Base-by-base conservation (phyloP, 1,140 invertebrate species). In the Nylanderia fulva region DNA sequence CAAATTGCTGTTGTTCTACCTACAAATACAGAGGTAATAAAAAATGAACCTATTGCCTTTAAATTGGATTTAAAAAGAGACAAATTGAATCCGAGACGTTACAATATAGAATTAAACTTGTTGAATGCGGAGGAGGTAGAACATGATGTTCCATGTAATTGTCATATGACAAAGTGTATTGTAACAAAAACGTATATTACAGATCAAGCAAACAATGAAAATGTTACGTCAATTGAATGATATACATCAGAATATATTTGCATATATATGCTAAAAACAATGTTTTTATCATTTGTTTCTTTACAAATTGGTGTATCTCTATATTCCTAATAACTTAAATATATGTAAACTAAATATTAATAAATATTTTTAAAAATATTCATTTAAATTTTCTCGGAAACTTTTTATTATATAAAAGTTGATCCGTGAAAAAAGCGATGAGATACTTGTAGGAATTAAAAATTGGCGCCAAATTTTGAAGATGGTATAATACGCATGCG, bases 1-100 rank as follows among this genome's bases (percentile, higher is more conserved):
- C 99, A 99, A 95, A 99, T 98, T 2, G 96, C 99, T 7, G 97
- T 98, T 91, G 98, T 98, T 91, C 95, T 99, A 56, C 96, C 96
- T 87, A 92, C 97, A 88, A 95, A 96, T 85, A 95, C 96, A 89
- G 82, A 93, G 87, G 95, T 98, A 0, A 95, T 95, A 88, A 93
- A 96, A 95, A 97, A 97, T 95, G 96, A 97, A 63, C 94, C 96
- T 15, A 82, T 96, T 45, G 95, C 95, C 11, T 96, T 95, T 91
- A 94, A 95, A 85, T 86, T 96, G 27, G 85, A 90, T 18, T 88
- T 96, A 4, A 86, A 83, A 27, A 92, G 91, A 86, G 91, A 93
- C 76, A 48, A 72, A 21, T 84, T 48, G 4, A 92, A 94, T 85
- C 69, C 82, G 15, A 93, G 96, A 39, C 92, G 96, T 76, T 98